Conservation (phyloP, 1,140 invertebrate species). For the Panonychus citri region DNA sequence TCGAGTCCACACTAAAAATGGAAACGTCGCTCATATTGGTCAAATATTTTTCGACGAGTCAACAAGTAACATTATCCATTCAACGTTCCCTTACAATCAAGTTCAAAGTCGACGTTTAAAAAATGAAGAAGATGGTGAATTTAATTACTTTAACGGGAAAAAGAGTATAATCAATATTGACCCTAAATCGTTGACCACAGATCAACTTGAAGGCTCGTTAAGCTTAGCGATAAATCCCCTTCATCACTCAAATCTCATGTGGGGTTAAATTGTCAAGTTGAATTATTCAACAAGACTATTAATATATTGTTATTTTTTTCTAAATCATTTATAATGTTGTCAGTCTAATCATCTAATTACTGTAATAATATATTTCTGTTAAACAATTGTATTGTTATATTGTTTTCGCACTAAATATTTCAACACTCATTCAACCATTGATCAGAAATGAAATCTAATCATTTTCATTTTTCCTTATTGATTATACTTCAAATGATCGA, state of each 20-base stretch:
- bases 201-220: neutral
- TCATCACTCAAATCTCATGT: neutral
- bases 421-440: too few relatives aligned
- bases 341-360: too few relatives aligned
- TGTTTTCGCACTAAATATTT: too few relatives aligned
- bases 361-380: too few relatives aligned
- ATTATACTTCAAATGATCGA: too few relatives aligned
- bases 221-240: neutral
- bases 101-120: neutral
- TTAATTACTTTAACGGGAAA: neutral
- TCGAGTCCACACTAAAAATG: neutral
- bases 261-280: too few relatives aligned
- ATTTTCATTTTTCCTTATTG: too few relatives aligned
- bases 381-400: too few relatives aligned
- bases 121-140: neutral
- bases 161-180: neutral
- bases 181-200: neutral
- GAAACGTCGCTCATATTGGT: neutral
- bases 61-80: neutral
- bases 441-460: too few relatives aligned
- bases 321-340: too few relatives aligned
- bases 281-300: too few relatives aligned
- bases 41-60: neutral
- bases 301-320: too few relatives aligned
- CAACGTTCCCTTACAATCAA: neutral